Evolutionary conservation across 2,888 invertebrate genomes (phyloP), one percentile per base, ranked within the genome.

Genomic region (Drosophila eohydei): DNA sequence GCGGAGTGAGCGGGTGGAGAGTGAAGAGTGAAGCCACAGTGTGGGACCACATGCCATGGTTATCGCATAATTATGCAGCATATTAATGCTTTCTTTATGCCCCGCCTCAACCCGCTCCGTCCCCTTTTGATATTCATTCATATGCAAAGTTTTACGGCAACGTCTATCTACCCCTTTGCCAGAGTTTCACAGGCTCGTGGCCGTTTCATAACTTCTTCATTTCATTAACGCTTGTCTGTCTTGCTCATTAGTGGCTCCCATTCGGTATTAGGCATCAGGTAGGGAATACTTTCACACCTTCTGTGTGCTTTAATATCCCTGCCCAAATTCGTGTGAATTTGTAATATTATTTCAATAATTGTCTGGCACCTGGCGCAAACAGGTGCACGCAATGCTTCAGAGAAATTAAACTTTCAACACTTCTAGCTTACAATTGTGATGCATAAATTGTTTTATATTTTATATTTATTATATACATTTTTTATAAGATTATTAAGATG

Each of bases 41-140:
- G 32, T 40, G 41, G 40, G 60, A 40, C 50, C 60, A 59, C 66
- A 58, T 69, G 67, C 65, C 61, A 58, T 70, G 81, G 78, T 86
- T 86, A 86, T 83, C 83, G 80, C 83, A 85, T 86, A 86, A 86
- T 86, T 88, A 86, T 88, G 80, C 81, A 81, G 83, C 83, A 83
- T 80, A 88, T 86, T 88, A 88, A 86, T 86, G 80, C 76, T 75
- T 78, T 80, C 78, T 66, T 77, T 68, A 60, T 57, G 55, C 62
- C 58, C 16, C 52, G 40, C 46, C 32, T 14, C 30, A 6, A 3
- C 12, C 2, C 6, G 7, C 30, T 6, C 4, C 30, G 6, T 5
- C 32, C 40, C 32, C 9, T 65, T 67, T 71, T 65, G 60, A 70
- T 74, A 75, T 75, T 71, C 72, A 83, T 79, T 72, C 83, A 78